phyloP scores from a whole-genome alignment of 2,797 vertebrate genomes.

The Discoglossus pictus region DNA sequence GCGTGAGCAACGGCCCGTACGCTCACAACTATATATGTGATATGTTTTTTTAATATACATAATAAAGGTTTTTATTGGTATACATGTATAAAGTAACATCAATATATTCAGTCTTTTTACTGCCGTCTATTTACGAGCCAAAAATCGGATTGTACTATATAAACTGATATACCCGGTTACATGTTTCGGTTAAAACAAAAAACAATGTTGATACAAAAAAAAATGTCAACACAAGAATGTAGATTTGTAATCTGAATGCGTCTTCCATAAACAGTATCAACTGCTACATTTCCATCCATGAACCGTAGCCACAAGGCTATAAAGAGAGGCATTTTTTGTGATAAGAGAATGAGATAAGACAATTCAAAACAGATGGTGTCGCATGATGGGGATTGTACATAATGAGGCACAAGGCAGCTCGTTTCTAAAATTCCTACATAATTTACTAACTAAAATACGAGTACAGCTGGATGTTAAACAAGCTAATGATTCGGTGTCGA shows the following conservation, averaged over 20 bases:
- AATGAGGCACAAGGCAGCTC: conserved; percentile 32
- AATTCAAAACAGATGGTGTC: conserved; percentile 42
- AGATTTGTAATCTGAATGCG: neutral
- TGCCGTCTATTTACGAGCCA: no score
- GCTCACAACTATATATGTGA: no score
- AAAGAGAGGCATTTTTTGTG: conserved; percentile 23
- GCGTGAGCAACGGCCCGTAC: no score
- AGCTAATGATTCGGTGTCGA: conserved; percentile 35
- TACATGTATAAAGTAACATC: no score
- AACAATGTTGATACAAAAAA: no score
- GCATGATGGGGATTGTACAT: conserved; percentile 30
- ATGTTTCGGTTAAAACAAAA: no score
- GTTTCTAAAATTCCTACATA: conserved; percentile 40
- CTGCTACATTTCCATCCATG: conserved; percentile 7
- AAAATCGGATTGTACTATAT: no score
- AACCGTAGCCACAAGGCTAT: conserved; percentile 18
- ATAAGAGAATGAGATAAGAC: conserved; percentile 21
- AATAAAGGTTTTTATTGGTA: no score
- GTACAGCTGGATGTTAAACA: conserved; percentile 21
- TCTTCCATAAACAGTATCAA: neutral
- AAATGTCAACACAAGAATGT: no score
- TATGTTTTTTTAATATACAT: no score
- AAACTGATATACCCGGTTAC: no score
- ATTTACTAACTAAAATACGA: conserved; percentile 40
- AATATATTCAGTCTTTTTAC: no score